phyloP scores from a whole-genome alignment of 1,140 invertebrate species.

The Chironomus tepperi region DNA sequence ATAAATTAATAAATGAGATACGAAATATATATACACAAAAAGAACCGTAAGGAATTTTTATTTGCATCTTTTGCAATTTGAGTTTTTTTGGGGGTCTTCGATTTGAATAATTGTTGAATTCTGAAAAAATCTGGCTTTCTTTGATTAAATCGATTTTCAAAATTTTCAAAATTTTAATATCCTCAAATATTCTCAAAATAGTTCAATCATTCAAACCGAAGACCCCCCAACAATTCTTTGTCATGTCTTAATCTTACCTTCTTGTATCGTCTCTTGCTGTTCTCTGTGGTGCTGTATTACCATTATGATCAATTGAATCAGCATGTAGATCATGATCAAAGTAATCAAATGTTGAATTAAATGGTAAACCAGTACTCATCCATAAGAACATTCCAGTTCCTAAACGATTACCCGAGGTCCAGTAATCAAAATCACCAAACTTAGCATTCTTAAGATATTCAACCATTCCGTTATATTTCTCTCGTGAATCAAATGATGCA shows the following conservation, averaged over 20 bases:
- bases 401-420: conserved; percentile 79
- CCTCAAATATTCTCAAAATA: no score
- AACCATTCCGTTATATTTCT: conserved; percentile 74
- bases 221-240: neutral
- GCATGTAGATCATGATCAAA: conserved; percentile 52
- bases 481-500: conserved; percentile 73
- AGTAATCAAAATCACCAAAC: conserved; percentile 74
- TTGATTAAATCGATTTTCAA: no score
- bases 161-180: no score
- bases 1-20: neutral
- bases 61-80: no score
- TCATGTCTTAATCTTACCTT: conserved; percentile 48
- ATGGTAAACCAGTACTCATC: conserved; percentile 80
- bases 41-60: no score
- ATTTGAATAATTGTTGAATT: no score
- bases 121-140: no score
- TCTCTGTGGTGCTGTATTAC: conserved; percentile 62
- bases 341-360: conserved; percentile 78
- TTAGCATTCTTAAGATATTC: conserved; percentile 72
- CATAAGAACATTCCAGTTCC: conserved; percentile 79
- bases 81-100: no score
- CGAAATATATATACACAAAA: neutral
- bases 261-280: conserved; percentile 51
- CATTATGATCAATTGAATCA: conserved; percentile 47
- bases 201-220: no score